These are phyloP conservation scores for Styela plicata DNA, from an alignment of 23 tunicate species.

Conservation along the genomic window DNA sequence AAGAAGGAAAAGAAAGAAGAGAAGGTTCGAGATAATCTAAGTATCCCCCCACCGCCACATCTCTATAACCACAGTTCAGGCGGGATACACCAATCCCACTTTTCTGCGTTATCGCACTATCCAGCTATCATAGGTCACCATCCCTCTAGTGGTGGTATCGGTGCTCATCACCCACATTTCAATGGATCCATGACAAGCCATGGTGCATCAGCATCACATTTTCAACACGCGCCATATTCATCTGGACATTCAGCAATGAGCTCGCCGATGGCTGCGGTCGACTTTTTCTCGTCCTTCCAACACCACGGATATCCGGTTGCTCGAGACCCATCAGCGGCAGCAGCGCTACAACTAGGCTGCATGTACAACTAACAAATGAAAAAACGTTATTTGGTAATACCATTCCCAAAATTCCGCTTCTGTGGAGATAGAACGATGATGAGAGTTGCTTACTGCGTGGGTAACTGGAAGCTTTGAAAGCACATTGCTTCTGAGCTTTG, in stretches of 20 bases:
- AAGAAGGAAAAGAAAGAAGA: slow-evolving; percentile 95
- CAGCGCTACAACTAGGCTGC: slow-evolving; percentile 59
- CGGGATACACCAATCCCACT: slow-evolving; percentile 35
- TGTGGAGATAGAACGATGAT: too few species aligned
- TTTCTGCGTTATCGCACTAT: slow-evolving; percentile 41
- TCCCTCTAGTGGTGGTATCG: slow-evolving; percentile 16
- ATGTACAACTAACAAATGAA: slow-evolving; percentile 49
- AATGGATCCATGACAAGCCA: slow-evolving; percentile 48
- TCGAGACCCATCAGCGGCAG: slow-evolving; percentile 53
- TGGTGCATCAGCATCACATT: slow-evolving; percentile 45
- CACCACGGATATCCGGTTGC: slow-evolving; percentile 38
- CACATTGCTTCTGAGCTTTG: too few species aligned
- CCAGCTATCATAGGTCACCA: slow-evolving; percentile 64
- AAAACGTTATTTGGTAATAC: too few species aligned
- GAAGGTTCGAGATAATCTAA: slow-evolving; percentile 38
- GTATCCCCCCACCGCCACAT: slow-evolving; percentile 40
- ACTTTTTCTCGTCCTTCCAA: slow-evolving; percentile 58
- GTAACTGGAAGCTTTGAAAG: too few species aligned
- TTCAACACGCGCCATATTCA: slow-evolving; percentile 33
- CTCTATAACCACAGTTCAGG: slow-evolving; percentile 29
- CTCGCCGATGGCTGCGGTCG: slow-evolving; percentile 59
- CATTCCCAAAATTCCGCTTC: too few species aligned
- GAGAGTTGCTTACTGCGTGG: too few species aligned
- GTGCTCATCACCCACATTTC: slow-evolving; percentile 44
- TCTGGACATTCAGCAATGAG: slow-evolving; percentile 53